A percentile compares a stretch with the other conserved stretches of the same genome.
These are phyloP conservation scores for Chelonoidis abingdonii DNA, from an alignment of 2,113 vertebrate genomes.

Conservation along the genomic window DNA sequence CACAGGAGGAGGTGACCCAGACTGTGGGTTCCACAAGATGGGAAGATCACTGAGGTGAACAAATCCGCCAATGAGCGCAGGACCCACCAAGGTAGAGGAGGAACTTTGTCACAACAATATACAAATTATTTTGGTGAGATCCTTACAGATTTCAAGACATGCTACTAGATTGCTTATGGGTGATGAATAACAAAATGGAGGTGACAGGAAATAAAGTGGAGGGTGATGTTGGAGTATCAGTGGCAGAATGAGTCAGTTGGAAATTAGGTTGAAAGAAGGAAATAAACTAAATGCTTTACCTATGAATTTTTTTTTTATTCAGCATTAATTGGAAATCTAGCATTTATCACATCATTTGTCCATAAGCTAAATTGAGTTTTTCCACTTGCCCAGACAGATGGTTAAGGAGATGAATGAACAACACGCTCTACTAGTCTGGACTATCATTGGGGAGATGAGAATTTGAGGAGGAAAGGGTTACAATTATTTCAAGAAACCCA, in stretches of 20 bases:
- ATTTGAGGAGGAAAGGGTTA: neutral
- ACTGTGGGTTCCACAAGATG: too few species aligned
- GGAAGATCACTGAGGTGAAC: too few species aligned
- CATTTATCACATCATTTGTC: neutral
- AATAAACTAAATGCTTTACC: neutral
- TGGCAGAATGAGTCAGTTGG: neutral
- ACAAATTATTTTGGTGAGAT: neutral
- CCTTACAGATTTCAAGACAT: neutral
- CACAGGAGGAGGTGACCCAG: too few species aligned
- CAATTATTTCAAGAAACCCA: neutral
- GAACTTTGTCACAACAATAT: too few species aligned
- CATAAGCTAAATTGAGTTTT: neutral
- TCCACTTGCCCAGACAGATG: neutral
- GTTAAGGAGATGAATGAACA: neutral
- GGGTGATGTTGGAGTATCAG: neutral
- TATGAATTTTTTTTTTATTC: neutral
- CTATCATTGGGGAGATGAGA: neutral
- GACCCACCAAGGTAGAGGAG: too few species aligned
- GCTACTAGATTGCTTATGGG: neutral
- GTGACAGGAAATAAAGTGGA: neutral
- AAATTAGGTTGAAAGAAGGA: neutral
- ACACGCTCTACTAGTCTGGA: neutral
- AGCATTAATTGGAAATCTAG: neutral
- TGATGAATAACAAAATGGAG: neutral
- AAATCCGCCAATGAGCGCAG: too few species aligned